Conservation (phyloP, 1,140 invertebrate genomes). For the Megathymus violae region DNA sequence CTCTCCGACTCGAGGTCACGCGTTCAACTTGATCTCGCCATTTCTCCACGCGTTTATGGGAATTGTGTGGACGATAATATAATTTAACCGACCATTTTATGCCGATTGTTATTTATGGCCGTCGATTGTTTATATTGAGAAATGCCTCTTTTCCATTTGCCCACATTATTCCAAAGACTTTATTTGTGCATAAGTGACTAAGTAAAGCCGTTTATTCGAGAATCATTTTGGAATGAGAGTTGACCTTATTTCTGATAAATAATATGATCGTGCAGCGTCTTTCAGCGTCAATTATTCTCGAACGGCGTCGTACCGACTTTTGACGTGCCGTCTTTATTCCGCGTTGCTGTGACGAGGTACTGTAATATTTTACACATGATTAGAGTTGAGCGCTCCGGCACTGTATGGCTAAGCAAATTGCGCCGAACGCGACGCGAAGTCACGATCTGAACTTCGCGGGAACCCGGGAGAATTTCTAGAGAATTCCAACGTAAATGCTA, state of each 20-base stretch:
- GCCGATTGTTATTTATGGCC: constrained; percentile 44
- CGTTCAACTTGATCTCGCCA: constrained; percentile 61
- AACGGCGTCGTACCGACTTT: constrained; percentile 59
- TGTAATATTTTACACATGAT: constrained; percentile 83
- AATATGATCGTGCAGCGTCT: constrained; percentile 59
- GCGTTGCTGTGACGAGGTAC: constrained; percentile 69
- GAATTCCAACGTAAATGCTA: constrained; percentile 80
- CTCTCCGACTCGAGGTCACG: constrained; percentile 60
- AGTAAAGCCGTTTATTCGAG: constrained; percentile 18
- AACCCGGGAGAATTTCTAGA: constrained; percentile 76
- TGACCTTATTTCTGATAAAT: constrained; percentile 44
- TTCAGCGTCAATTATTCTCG: constrained; percentile 76
- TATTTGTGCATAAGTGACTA: constrained; percentile 10
- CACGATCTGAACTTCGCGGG: constrained; percentile 80
- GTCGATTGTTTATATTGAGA: constrained; percentile 41
- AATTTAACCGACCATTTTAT: constrained; percentile 53
- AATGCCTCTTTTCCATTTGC: constrained; percentile 1
- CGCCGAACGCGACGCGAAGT: constrained; percentile 73
- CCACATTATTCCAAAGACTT: constrained; percentile 1
- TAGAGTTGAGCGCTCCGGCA: constrained; percentile 68
- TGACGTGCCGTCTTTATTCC: constrained; percentile 72
- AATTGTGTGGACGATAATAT: constrained; percentile 55
- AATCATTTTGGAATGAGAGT: constrained; percentile 36
- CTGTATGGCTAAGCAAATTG: constrained; percentile 82
- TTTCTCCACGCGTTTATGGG: constrained; percentile 65